Base-by-base conservation (phyloP, 2,797 vertebrate species). In the Melanotaenia boesemani region DNA sequence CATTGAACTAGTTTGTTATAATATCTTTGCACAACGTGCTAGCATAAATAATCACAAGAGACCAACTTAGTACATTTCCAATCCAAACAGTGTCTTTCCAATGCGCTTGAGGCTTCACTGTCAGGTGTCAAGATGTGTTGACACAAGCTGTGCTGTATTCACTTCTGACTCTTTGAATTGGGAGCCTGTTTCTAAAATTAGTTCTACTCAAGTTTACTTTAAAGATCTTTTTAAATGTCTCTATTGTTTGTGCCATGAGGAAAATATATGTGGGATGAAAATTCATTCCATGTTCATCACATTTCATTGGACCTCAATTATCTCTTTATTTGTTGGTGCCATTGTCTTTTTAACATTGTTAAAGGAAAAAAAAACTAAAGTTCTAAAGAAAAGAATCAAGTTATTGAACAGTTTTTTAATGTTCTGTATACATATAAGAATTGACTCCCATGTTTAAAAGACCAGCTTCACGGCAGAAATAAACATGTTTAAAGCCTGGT, bases 191-290 rank as follows among this genome's bases (percentile, higher is more conserved):
- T 52, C 48, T 12, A 16, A 7, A 52, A 52, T 24, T 22, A 12
- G 2, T 52, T n/a, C n/a, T 9, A 22, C 50, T 22, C 50, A 52
- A 22, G 4, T 24, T 11, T 24, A 9, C 24, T 52, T 24, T 22
- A 10, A 11, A 22, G 50, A 26, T 26, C n/a, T 39, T 39, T 39
- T 34, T 34, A 34, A 26, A 26, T 26, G 2, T 41, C 2, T 41
- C 2, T 41, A 15, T 41, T 15, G 4, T 41, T 41, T 41, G 12
- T 15, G 39, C 39, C 39, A 41, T 15, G 3, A 41, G 7, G 12
- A 4, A 52, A 15, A 52, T 11, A 52, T 52, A 57, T 62, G 55
- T 30, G 41, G 60, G 18, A 71, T 72, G 64, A 68, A 77, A 63
- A 76, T 75, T 1, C 59, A 22, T 55, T 22, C n/a, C n/a, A 26